phyloP scores from a whole-genome alignment of 2,113 vertebrate genomes.

The Hemibagrus wyckioides region DNA sequence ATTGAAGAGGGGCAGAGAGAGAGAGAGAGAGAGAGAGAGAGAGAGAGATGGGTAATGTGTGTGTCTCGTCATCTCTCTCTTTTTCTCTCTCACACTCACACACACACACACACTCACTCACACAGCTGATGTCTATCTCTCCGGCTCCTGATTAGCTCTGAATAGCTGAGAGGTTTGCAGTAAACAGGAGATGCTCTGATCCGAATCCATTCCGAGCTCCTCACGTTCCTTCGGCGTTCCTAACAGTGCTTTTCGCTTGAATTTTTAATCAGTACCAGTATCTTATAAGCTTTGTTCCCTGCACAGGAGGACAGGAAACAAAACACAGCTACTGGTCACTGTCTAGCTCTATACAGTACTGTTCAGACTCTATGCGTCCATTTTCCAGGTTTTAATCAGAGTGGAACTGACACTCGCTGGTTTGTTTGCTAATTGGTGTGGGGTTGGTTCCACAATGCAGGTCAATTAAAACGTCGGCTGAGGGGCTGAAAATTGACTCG shows the following conservation, averaged over 20 bases:
- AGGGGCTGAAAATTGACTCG: neutral
- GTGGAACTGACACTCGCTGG: neutral
- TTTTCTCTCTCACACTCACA: constrained; percentile 52
- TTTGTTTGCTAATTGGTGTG: neutral
- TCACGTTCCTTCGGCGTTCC: constrained; percentile 39
- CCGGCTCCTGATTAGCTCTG: constrained; percentile 62
- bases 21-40: neutral
- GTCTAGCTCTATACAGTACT: neutral
- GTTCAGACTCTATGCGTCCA: neutral
- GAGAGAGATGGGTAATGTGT: neutral
- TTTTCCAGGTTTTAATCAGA: neutral
- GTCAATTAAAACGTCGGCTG: neutral
- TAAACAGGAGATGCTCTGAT: constrained; percentile 60
- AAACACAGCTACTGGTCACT: neutral
- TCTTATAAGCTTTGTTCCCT: neutral
- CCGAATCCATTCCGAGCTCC: constrained; percentile 64
- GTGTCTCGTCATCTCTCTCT: constrained; percentile 1
- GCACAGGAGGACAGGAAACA: neutral
- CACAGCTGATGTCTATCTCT: constrained; percentile 60
- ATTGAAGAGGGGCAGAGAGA: neutral
- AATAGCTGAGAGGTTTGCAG: constrained; percentile 65
- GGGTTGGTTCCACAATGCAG: neutral
- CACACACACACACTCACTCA: constrained; percentile 59
- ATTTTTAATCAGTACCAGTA: constrained; percentile 25
- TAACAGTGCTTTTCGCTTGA: constrained; percentile 44